Base-by-base conservation (phyloP, 2,888 invertebrate species). In the Schizaphis graminum region DNA sequence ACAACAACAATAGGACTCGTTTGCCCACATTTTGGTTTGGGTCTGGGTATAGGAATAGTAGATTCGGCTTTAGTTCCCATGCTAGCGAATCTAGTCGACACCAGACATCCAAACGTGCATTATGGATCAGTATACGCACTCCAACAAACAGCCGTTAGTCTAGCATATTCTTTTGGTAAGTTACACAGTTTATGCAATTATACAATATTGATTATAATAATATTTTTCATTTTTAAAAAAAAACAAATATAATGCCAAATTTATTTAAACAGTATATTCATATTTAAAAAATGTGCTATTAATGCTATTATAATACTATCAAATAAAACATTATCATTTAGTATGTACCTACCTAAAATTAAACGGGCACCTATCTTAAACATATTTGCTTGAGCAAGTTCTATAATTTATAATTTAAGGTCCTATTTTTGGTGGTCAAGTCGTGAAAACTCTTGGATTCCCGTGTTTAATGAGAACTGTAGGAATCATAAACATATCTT, bases 111-210 rank as follows among this genome's bases (percentile, higher is more conserved):
- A 49, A 96, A 96, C 95, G 97, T 97, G n/a, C 97, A 97, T 95
- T 98, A 98, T 95, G 98, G 98, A 8, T 97, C 97, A 1, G 97
- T 98, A n/a, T 98, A 98, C 95, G 97, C 98, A 92, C 96, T 98
- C 93, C 98, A 98, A 95, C 98, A 98, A 96, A 97, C 97, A 35
- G 97, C 98, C 10, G 98, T 98, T 88, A 97, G 98, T 95, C 96
- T 98, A 90, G 98, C 98, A 47, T 98, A 98, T 95, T 97, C 97
- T 57, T 96, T 98, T 89, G 97, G 97, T 97, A 96, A 96, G 89
- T 91, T 89, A 13, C 53, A 53, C 21, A 53, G 21, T 53, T 53
- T 21, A 53, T 21, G 16, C 5, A 53, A 21, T 21, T 21, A 21
- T 21, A 53, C 53, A 53, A 21, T 53, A 53, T 53, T 53, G 16